Evolutionary conservation across 2,888 invertebrate genomes (phyloP), one percentile per base, ranked within the genome.

Genomic region (Temnothorax rugatulus): DNA sequence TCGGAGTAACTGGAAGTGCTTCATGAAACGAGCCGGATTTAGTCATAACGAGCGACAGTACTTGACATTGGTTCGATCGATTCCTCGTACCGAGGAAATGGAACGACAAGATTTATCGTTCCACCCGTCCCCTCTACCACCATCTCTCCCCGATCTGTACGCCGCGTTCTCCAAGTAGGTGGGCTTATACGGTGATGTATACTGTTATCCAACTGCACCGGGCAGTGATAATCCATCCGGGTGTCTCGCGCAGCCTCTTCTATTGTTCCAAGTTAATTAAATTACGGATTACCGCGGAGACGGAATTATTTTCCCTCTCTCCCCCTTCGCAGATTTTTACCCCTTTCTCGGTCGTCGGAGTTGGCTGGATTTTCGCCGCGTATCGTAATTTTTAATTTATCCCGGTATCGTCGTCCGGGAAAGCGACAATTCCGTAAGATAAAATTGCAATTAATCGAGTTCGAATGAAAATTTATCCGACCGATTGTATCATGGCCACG

Each of bases 221-320:
- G 73, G 59, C 73, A 79, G 59, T 79, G 47, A 81, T 81, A 81
- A 81, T 81, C 74, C 13, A 81, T 79, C 59, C 47, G 38, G 79
- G 74, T 79, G 74, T 81, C 79, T 61, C 79, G 59, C 38, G 25
- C 73, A 79, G 59, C 47, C 59, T 50, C 76, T 82, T 64, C 79
- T 77, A 82, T 77, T 82, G 79, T 82, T 66, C 66, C 66, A 34
- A 77, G 79, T 82, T 82, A 82, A 82, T 82, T 64, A 76, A 82
- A 82, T 82, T 77, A 82, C 66, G 57, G 66, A 75, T 82, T 82
- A 82, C 57, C 66, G 66, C 76, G 76, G 64, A 66, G 71, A 59
- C 59, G 47, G 38, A 71, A 59, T 81, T 73, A 81, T 73, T 81
- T 79, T 54, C 25, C 41, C 21, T 18, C 47, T 2, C 13, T 18